Evolutionary conservation across 2,797 vertebrate species (phyloP), one percentile per base, ranked within the genome.

Genomic region (Eutrigla gurnardus): DNA sequence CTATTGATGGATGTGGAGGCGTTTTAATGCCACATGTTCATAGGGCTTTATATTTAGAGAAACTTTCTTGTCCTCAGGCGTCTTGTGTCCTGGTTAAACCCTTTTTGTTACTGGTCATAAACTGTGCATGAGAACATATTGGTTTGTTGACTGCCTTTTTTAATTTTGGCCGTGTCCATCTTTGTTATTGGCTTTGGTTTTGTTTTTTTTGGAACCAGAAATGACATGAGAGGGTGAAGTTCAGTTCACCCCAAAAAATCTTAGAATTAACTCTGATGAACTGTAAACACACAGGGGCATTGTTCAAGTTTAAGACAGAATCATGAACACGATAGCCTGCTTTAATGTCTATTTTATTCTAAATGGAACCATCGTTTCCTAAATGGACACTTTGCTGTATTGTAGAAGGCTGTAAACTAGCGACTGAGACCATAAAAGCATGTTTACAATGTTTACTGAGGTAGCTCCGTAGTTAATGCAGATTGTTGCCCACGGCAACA

Each of bases 401-500:
- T 37, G 54, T 36, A 37, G 54, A 50, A 50, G 47, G 18, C 47
- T 18, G n/a, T 17, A 49, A 0, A 49, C 47, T 17, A 7, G 45
- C 15, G 5, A 46, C 14, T 49, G 8, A 25, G 25, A 25, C 25
- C 25, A 25, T 25, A 25, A 25, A 25, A 25, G 25, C 25, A 25
- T 25, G 25, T 25, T 25, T 25, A 25, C 25, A 25, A 25, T 25
- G 25, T 25, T 25, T 25, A 25, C 25, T 25, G 25, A 25, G 25
- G 25, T 25, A 25, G 10, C 32, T 32, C 11, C 5, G 14, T 9
- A 40, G 33, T 53, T 61, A 53, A 37, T 46, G 12, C 11, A 35
- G 68, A 70, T 33, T 50, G 46, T 45, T 49, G 11, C 15, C 4
- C 14, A 60, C 49, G 46, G 62, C 35, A 18, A 64, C 33, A 14